phyloP scores from a whole-genome alignment of 1,140 invertebrate genomes.

The Anagrus nilaparvatae region DNA sequence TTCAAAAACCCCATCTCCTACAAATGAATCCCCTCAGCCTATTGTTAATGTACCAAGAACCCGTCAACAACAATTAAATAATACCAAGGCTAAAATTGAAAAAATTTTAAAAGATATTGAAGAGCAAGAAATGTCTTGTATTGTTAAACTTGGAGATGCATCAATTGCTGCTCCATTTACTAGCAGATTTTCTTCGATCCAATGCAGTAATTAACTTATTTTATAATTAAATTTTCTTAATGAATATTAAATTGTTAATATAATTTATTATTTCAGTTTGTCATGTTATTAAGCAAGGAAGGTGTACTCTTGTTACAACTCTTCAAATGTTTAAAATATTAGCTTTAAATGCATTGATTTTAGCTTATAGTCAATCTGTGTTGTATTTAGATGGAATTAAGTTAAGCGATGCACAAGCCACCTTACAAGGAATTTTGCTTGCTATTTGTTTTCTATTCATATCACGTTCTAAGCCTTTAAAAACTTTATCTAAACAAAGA shows the following conservation, averaged over 20 bases:
- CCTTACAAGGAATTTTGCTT: slow-evolving; percentile 85
- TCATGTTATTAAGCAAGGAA: slow-evolving; percentile 97
- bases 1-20: slow-evolving; percentile 24
- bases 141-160: slow-evolving; percentile 95
- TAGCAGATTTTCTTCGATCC: slow-evolving; percentile 92
- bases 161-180: slow-evolving; percentile 99
- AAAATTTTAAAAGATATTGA: slow-evolving; percentile 83
- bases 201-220: slow-evolving; percentile 78
- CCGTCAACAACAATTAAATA: slow-evolving; percentile 32
- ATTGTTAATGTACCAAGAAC: slow-evolving; percentile 22
- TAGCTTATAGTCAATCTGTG: slow-evolving; percentile 98
- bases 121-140: slow-evolving; percentile 75
- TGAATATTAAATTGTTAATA: background rate
- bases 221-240: slow-evolving; percentile 2
- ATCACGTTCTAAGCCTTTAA: slow-evolving; percentile 94
- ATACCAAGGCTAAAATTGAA: slow-evolving; percentile 51
- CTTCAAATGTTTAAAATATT: slow-evolving; percentile 99
- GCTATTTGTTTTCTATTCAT: slow-evolving; percentile 97
- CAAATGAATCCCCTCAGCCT: slow-evolving; percentile 22
- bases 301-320: slow-evolving; percentile 97
- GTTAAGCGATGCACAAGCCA: slow-evolving; percentile 95
- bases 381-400: slow-evolving; percentile 97
- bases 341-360: slow-evolving; percentile 93
- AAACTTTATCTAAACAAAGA: slow-evolving; percentile 82
- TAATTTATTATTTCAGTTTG: slow-evolving; percentile 65